These are phyloP conservation scores for Coleophora deauratella DNA, from an alignment of 2,888 invertebrate species.

Conservation along the genomic window DNA sequence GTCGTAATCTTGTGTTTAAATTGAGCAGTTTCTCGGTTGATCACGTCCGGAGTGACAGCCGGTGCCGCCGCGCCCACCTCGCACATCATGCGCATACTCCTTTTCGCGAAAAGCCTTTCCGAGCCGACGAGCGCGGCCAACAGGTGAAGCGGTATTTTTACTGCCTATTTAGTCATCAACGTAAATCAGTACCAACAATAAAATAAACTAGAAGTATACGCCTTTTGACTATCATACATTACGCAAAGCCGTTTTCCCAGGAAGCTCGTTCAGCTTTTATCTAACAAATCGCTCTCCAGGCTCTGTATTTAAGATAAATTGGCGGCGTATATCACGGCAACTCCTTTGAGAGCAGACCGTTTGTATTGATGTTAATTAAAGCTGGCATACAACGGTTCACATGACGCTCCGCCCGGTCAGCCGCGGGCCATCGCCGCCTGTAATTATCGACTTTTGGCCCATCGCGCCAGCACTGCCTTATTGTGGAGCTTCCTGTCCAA, in stretches of 20 bases:
- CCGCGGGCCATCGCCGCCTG: constrained; percentile 20
- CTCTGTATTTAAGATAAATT: constrained; percentile 37
- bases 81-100: too few relatives aligned
- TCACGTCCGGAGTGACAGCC: constrained; percentile 38
- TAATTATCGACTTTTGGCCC: constrained; percentile 39
- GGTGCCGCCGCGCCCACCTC: neutral
- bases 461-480: constrained; percentile 33
- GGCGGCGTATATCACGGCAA: constrained; percentile 37
- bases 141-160: too few relatives aligned
- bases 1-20: constrained; percentile 63
- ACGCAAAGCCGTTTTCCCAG: constrained; percentile 10
- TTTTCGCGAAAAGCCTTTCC: too few relatives aligned
- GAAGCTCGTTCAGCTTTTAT: constrained; percentile 27
- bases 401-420: constrained; percentile 21
- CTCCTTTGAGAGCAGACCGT: constrained; percentile 31
- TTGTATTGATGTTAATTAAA: constrained; percentile 50
- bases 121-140: too few relatives aligned
- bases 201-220: too few relatives aligned
- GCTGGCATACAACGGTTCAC: constrained; percentile 27
- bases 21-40: constrained; percentile 51
- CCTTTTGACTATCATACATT: too few relatives aligned
- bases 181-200: too few relatives aligned
- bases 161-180: too few relatives aligned
- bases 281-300: constrained; percentile 32
- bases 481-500: constrained; percentile 35